Base-by-base conservation (phyloP, 2,888 invertebrate genomes). In the Hymenopus coronatus region DNA sequence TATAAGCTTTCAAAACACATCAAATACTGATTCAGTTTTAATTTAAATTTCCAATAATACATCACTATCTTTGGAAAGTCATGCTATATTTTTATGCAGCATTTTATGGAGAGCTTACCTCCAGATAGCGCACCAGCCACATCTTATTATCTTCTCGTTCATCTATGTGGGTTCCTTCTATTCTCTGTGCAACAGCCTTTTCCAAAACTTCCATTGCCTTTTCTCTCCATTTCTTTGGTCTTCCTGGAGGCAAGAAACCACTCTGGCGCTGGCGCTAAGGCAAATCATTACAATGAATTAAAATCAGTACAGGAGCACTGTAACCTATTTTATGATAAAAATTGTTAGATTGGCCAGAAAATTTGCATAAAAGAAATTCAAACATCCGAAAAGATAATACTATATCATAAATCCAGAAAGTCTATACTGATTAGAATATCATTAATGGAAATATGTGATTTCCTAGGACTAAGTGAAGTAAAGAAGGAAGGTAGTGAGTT, bases 161-260 rank as follows among this genome's bases (percentile, higher is more conserved):
- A 92, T 99, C 99, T 7, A 99, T 96, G 91, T 99, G 98, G 9
- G 98, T 99, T 0, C 99, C 99, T 93, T 99, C 99, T 88, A 99
- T 97, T 89, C 98, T 95, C 90, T 97, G 96, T 0, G 96, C 96
- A 0, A 98, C 97, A 0, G 97, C 96, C 92, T 96, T 95, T 92
- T 97, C 96, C 25, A 98, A 92, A 0, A 98, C 97, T 91, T 96
- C 95, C 93, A 99, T 96, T 0, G 97, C 97, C 95, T 97, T 97
- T 20, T 96, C 94, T 88, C 97, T 96, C 99, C 99, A 99, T 88
- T 94, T 94, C 92, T 99, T 99, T 0, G 99, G 99, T 82, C 99
- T 95, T 0, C 98, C 98, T 0, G 98, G 98, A 0, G 99, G 98
- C 94, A 98, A 94, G 92, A 99, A 99, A 0, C 97, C 97, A 4